Evolutionary conservation across 2,888 invertebrate genomes (phyloP).

Genomic region (Sesia bembeciformis): DNA sequence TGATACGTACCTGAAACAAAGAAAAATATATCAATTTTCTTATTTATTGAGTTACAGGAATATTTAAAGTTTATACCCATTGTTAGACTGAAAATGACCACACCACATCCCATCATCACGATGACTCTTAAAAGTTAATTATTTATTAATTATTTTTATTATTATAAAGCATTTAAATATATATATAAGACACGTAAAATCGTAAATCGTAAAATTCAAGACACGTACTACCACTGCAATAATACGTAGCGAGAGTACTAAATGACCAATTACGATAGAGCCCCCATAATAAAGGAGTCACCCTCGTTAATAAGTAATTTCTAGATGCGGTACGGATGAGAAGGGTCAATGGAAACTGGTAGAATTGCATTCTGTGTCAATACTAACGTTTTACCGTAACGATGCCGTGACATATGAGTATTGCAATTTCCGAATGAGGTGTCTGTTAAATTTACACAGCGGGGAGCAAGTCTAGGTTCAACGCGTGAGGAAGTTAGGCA

Average conservation of each 20-base stretch:
- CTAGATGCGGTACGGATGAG: background rate
- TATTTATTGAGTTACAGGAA: too few species aligned
- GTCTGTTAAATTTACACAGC: conserved; percentile 28
- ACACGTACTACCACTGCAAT: too few species aligned
- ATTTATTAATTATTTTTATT: too few species aligned
- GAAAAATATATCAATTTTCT: too few species aligned
- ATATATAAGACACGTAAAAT: too few species aligned
- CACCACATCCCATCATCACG: too few species aligned
- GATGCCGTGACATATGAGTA: conserved; percentile 57
- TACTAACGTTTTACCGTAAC: conserved; percentile 41
- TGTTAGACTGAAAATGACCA: too few species aligned
- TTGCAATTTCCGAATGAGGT: conserved; percentile 60
- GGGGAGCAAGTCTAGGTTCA: background rate
- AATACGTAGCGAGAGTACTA: background rate
- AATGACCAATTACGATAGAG: background rate
- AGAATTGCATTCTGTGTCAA: conserved; percentile 38
- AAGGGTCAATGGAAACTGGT: conserved; percentile 29
- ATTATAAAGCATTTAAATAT: too few species aligned
- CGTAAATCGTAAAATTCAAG: too few species aligned
- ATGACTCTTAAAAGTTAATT: too few species aligned
- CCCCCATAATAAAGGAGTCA: background rate
- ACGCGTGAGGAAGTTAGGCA: background rate
- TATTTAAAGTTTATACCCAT: too few species aligned
- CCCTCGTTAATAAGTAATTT: background rate
- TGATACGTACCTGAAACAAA: too few species aligned